Conservation (phyloP, 1,140 invertebrate species). For the Zaprionus vittiger region DNA sequence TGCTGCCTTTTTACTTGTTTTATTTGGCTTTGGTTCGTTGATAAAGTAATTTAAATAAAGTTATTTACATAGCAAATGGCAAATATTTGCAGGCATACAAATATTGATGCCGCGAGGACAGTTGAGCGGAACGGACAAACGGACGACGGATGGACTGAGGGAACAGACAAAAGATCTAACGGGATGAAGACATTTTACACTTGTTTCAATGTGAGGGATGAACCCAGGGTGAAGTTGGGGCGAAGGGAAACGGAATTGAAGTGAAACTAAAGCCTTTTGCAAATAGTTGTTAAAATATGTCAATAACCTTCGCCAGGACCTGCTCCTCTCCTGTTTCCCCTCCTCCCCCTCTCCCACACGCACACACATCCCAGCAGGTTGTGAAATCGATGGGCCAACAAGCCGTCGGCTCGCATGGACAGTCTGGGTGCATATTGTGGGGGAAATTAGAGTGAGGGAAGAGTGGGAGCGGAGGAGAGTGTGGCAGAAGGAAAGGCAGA, state of each 20-base stretch:
- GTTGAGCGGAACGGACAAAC: slow-evolving; percentile 58
- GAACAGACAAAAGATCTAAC: slow-evolving; percentile 21
- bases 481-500: not conserved
- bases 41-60: slow-evolving; percentile 78
- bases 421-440: slow-evolving; percentile 41
- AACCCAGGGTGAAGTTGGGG: not conserved
- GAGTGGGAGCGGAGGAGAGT: slow-evolving; percentile 8
- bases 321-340: not conserved
- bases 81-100: slow-evolving; percentile 75
- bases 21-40: slow-evolving; percentile 35
- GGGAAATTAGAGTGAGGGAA: not conserved
- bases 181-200: slow-evolving; percentile 77
- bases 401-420: slow-evolving; percentile 37
- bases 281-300: slow-evolving; percentile 82
- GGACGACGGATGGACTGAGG: not conserved
- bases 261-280: slow-evolving; percentile 81
- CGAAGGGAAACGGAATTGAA: slow-evolving; percentile 59
- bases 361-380: slow-evolving; percentile 12
- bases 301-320: slow-evolving; percentile 71
- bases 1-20: slow-evolving; percentile 19
- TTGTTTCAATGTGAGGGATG: slow-evolving; percentile 62
- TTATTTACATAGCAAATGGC: slow-evolving; percentile 77
- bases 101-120: slow-evolving; percentile 79
- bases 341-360: not conserved
- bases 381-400: slow-evolving; percentile 63